Base-by-base conservation (phyloP, 1,140 invertebrate genomes). In the Pseudomyrmex concolor region DNA sequence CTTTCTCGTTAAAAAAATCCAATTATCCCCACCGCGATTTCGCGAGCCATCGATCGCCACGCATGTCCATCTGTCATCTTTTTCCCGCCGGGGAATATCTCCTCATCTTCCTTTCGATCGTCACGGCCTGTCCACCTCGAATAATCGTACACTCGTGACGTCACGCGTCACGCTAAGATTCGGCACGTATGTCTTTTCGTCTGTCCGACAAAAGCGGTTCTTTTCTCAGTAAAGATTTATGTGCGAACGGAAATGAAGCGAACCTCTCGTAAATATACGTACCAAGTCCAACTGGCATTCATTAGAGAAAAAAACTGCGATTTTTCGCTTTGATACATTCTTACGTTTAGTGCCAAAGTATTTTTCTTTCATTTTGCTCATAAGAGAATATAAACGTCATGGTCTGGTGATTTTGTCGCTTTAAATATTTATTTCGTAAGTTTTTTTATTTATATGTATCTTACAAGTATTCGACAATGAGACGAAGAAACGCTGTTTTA, bases 21-120 rank as follows among this genome's bases (percentile, higher is more conserved):
- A 83, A 89, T 87, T 83, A 89, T 67, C 50, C 51, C 78, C 50
- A 17, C 34, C 22, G 48, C 8, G 54, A 70, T 78, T 0, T 34
- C 45, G 5, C 54, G 34, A 63, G 43, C 2, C 74, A 22, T 87
- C 43, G 68, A 88, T 85, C 67, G 55, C 25, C 54, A 34, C 83
- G 15, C 45, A 70, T 17, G n/a, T 86, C 62, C 57, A 85, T 86
- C 67, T 45, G 71, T 81, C 80, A 72, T 77, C 45, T 63, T 43
- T 68, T n/a, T 22, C 12, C 68, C 17, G 19, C 43, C 70, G 3
- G 1, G n/a, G n/a, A n/a, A n/a, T 74, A 34, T 15, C 25, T 8
- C 15, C 25, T 85, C n/a, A 68, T 63, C 15, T 5, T 34, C 25
- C 34, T n/a, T 43, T 48, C 43, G 48, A 9, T 84, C 76, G 72